Evolutionary conservation across 2,888 invertebrate species (phyloP), one percentile per base, ranked within the genome.

Genomic region (Cheilosia soror): DNA sequence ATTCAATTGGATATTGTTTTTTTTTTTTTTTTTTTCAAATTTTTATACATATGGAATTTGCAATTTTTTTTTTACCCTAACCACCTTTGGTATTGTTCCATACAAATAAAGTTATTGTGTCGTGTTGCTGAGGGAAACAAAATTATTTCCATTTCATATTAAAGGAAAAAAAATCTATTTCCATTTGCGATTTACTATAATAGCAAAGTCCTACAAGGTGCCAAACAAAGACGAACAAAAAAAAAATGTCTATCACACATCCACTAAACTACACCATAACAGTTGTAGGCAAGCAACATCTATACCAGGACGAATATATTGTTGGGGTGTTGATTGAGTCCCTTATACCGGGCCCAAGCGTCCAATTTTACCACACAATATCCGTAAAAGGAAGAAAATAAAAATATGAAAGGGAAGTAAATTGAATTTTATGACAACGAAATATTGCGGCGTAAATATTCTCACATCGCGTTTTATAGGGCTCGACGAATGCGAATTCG

Each of bases 341-440:
- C 33, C 60, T 68, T 42, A 42, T 44, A 53, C 31, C 15, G 53
- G 42, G 49, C 7, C 53, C 42, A 51, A 53, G 42, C 20, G 66
- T 51, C 57, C 63, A 65, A 20, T 75, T 65, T 42, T 33, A 20
- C 25, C 25, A 20, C 15, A 20, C 57, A 25, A 4, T 25, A 13
- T 29, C 13, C 13, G 7, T 3, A 25, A 31, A 13, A 40, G 29
- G 31, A 15, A 42, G 53, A 20, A 40, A 40, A 57, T 31, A 29
- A 44, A 68, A 76, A 68, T 55, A 62, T 51, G 66, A 58, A 66
- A n/a, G 58, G 58, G 33, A 44, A 60, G 58, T 57, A 68, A 76
- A 76, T 76, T 68, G 76, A 66, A 76, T 76, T 76, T 68, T 60
- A 66, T 33, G 58, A 51, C 58, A 68, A 31, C 58, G 53, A 68